Evolutionary conservation across 2,888 invertebrate species (phyloP).

Genomic region (Eilema depressum): DNA sequence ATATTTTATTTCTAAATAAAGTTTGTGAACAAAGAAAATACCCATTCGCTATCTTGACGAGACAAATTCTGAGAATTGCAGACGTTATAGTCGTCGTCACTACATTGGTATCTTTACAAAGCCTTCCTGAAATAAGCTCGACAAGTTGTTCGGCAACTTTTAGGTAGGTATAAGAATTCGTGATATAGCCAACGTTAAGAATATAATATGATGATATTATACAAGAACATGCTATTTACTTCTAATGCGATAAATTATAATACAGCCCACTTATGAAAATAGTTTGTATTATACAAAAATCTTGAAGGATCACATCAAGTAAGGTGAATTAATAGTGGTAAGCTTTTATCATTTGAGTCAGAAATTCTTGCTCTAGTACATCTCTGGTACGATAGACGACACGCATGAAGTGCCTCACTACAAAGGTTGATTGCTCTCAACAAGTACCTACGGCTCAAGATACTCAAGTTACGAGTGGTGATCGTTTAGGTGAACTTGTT

Average conservation of each 20-base stretch:
- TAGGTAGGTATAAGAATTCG: neutral
- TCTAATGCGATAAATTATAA: neutral
- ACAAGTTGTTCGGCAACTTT: slow-evolving; percentile 11
- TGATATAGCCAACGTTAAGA: neutral
- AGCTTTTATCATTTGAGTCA: neutral
- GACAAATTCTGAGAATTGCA: slow-evolving; percentile 12
- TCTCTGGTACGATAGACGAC: neutral
- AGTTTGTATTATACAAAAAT: too few relatives aligned
- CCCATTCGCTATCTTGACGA: neutral
- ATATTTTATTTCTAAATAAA: neutral
- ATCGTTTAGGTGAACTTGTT: neutral
- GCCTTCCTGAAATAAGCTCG: slow-evolving; percentile 11
- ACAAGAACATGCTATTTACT: neutral
- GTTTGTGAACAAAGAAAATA: slow-evolving; percentile 2
- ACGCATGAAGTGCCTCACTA: neutral
- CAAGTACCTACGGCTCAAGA: neutral
- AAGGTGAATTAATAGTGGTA: neutral
- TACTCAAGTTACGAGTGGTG: neutral
- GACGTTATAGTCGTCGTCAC: slow-evolving; percentile 14
- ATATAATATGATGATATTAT: neutral
- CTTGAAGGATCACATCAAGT: neutral
- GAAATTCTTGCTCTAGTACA: neutral
- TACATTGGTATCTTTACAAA: slow-evolving; percentile 14
- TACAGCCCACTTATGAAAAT: too few relatives aligned
- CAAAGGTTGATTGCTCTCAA: neutral